Conservation (phyloP, 1,140 invertebrate genomes). For the Asobara japonica region DNA sequence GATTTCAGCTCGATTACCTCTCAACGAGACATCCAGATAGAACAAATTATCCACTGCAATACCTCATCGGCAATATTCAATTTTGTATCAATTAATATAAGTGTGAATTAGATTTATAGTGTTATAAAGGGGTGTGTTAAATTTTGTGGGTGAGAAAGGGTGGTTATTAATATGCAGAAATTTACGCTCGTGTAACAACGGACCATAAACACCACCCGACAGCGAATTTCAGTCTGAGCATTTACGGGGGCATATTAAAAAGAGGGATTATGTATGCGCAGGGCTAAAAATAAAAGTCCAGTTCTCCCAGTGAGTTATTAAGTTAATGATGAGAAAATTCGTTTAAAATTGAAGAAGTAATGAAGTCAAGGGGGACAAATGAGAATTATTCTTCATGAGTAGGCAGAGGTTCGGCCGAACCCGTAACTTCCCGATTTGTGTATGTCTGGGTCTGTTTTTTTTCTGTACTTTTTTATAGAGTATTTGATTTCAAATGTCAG, state of each 20-base stretch:
- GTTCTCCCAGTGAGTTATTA: neutral
- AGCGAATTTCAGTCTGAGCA: neutral
- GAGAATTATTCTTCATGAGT: too few relatives aligned
- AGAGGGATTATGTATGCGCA: neutral
- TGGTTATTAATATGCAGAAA: constrained; percentile 1
- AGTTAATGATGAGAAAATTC: neutral
- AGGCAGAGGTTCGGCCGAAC: too few relatives aligned
- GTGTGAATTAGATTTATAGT: neutral
- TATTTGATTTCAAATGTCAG: too few relatives aligned
- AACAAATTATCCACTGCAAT: neutral
- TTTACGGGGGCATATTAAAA: neutral
- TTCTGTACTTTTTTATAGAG: too few relatives aligned
- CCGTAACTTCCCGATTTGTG: too few relatives aligned
- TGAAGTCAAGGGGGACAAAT: neutral
- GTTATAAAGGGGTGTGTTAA: neutral
- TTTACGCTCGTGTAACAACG: neutral
- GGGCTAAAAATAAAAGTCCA: neutral
- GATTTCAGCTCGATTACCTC: constrained; percentile 20
- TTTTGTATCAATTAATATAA: neutral
- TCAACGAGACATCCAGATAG: neutral
- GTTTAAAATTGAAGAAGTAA: neutral
- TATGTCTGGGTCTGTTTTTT: too few relatives aligned
- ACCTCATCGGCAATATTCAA: neutral
- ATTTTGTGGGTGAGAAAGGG: neutral
- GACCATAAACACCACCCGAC: neutral